phyloP scores from a whole-genome alignment of 2,888 invertebrate genomes.

The Dryococelus australis region DNA sequence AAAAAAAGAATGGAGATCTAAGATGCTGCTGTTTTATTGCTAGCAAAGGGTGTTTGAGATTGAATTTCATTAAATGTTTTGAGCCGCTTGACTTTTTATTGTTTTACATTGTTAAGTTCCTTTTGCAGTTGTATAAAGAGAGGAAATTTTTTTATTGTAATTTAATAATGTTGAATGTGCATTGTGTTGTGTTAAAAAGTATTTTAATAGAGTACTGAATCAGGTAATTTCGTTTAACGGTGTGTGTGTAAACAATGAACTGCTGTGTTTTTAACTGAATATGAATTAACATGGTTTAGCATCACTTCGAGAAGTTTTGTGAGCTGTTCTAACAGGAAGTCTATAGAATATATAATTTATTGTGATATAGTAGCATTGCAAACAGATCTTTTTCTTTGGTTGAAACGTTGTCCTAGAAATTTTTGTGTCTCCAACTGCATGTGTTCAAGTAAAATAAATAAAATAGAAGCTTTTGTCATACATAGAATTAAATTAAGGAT shows the following conservation, averaged over 20 bases:
- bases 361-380: neutral
- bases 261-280: neutral
- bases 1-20: neutral
- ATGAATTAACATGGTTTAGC: neutral
- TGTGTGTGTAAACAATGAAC: neutral
- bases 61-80: neutral
- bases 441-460: neutral
- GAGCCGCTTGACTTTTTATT: constrained; percentile 5
- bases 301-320: neutral
- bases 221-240: neutral
- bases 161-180: neutral
- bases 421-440: neutral
- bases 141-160: constrained; percentile 10
- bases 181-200: neutral
- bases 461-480: neutral
- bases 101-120: neutral
- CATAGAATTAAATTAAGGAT: neutral
- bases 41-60: neutral
- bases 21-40: constrained; percentile 8
- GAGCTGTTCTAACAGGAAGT: neutral
- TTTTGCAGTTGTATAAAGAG: neutral
- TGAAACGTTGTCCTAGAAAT: neutral
- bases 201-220: neutral
- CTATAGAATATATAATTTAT: neutral
- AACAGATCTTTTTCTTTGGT: neutral